phyloP scores from a whole-genome alignment of 1,140 invertebrate species.

The Camponotus pennsylvanicus region DNA sequence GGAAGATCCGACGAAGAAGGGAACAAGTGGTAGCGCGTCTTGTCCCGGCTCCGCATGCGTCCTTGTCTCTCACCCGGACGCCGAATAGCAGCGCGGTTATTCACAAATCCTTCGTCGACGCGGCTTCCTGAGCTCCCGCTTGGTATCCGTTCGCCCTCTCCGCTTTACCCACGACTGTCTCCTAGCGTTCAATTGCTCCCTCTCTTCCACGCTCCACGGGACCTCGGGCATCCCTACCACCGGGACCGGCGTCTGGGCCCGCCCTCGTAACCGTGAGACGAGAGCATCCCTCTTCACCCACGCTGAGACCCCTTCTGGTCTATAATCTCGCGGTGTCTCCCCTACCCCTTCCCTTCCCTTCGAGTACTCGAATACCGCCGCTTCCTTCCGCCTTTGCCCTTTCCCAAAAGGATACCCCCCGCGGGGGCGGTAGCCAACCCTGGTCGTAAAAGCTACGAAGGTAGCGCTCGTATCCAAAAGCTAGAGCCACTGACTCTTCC shows the following conservation, averaged over 20 bases:
- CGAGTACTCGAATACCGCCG: slow-evolving; percentile 45
- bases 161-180: slow-evolving; percentile 67
- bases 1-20: slow-evolving; percentile 65
- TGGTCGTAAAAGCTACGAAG: slow-evolving; percentile 63
- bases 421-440: slow-evolving; percentile 81
- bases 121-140: slow-evolving; percentile 83
- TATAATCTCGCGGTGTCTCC: slow-evolving; percentile 56
- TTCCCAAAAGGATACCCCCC: slow-evolving; percentile 72
- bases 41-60: slow-evolving; percentile 73
- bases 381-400: slow-evolving; percentile 62
- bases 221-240: slow-evolving; percentile 59
- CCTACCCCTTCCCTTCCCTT: slow-evolving; percentile 30
- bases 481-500: slow-evolving; percentile 46
- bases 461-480: slow-evolving; percentile 67
- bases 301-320: slow-evolving; percentile 65
- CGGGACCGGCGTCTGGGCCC: slow-evolving; percentile 68
- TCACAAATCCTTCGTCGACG: slow-evolving; percentile 84
- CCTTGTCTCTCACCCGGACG: slow-evolving; percentile 79
- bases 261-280: slow-evolving; percentile 78
- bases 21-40: slow-evolving; percentile 82
- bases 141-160: slow-evolving; percentile 59
- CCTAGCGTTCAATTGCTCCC: slow-evolving; percentile 49
- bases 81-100: slow-evolving; percentile 85
- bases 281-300: slow-evolving; percentile 80
- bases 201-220: slow-evolving; percentile 48